phyloP scores from a whole-genome alignment of 2,888 invertebrate species.

The Drosophila prostipennis region DNA sequence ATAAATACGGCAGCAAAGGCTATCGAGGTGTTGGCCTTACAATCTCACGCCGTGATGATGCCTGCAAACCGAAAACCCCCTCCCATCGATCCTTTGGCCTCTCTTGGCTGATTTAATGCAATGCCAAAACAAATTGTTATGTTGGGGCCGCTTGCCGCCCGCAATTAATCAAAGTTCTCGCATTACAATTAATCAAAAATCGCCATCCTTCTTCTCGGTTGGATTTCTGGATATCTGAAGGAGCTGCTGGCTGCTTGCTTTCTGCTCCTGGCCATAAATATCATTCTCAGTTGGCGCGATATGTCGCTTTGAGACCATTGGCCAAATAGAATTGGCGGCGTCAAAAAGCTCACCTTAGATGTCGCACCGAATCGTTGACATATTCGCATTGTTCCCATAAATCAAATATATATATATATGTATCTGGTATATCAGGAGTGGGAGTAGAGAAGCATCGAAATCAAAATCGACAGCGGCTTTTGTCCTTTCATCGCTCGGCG shows the following conservation, averaged over 20 bases:
- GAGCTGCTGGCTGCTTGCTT: too few species aligned
- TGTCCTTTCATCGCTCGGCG: constrained; percentile 56
- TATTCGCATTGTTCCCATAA: constrained; percentile 52
- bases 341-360: constrained; percentile 76
- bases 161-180: constrained; percentile 76
- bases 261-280: constrained; percentile 59
- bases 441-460: constrained; percentile 6
- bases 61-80: not conserved
- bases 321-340: constrained; percentile 74
- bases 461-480: constrained; percentile 53
- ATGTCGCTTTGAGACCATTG: constrained; percentile 13
- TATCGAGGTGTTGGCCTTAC: constrained; percentile 70
- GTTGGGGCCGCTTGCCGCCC: constrained; percentile 59
- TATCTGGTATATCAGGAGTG: constrained; percentile 3
- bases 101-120: constrained; percentile 70
- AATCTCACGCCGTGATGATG: constrained; percentile 55
- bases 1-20: constrained; percentile 50
- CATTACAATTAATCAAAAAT: constrained; percentile 78
- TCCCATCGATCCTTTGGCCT: not conserved
- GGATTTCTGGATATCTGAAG: constrained; percentile 3
- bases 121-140: constrained; percentile 78
- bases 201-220: constrained; percentile 12
- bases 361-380: constrained; percentile 61
- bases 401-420: constrained; percentile 45
- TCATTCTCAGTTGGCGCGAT: constrained; percentile 56